Base-by-base conservation (phyloP, 2,888 invertebrate species). In the Hyles lineata region DNA sequence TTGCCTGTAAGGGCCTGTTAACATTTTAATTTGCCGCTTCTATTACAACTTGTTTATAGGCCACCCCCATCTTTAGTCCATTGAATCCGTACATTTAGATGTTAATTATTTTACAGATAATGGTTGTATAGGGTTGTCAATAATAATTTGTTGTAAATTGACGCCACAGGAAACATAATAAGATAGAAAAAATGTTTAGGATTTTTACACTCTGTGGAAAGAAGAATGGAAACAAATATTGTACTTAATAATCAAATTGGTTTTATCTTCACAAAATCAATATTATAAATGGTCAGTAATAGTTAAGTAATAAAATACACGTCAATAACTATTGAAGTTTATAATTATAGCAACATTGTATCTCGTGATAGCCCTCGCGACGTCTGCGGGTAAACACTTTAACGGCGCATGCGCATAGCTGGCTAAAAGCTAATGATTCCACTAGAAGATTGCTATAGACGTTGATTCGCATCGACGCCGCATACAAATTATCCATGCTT, bases 401-500 rank as follows among this genome's bases (percentile, higher is more conserved):
- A 52, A 70, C 70, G 25, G 73, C 72, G 74, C 9, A 23, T 63
- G 52, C 63, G 61, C 21, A 72, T 61, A 61, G 52, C 29, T 72
- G 63, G 74, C 71, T 71, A 71, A 67, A 62, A 85, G 85, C 85
- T 87, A 86, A 89, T 88, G 83, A 87, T 81, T 82, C 79, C 77
- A 78, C 82, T 71, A 78, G 79, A 77, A 79, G 84, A 83, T 83
- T 79, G 85, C 85, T 87, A 87, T 91, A 87, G 89, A 89, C 82
- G 87, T 88, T 85, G 77, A 74, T 76, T 81, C 76, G 83, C 85
- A 87, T 89, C 86, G 82, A 85, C 84, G 83, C 79, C 76, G 91
- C 89, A 90, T 91, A 91, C 90, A 89, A 92, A 91, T 92, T 85
- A 87, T 76, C 76, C 78, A 80, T 85, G 83, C 82, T 83, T 80